A percentile compares a stretch with the other conserved stretches of the same genome.
Conservation (phyloP, 2,113 vertebrate species). For the Dissostichus mawsoni region DNA sequence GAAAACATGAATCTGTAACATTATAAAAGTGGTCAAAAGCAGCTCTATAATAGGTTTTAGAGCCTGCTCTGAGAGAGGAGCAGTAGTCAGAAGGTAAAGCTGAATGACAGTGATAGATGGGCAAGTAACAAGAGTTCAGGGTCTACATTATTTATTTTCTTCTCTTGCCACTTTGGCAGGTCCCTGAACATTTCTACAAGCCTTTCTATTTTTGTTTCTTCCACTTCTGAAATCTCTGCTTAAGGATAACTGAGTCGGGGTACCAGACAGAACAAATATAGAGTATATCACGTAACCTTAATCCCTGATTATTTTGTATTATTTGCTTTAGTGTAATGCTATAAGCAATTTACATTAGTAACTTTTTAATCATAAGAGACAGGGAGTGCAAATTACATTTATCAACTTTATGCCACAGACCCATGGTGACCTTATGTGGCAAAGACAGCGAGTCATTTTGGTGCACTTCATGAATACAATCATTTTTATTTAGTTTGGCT, state of each 20-base stretch:
- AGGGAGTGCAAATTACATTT: neutral
- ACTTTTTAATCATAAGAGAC: neutral
- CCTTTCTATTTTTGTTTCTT: too few species aligned
- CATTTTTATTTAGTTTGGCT: conserved; percentile 28
- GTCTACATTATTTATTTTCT: too few species aligned
- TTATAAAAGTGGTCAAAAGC: neutral
- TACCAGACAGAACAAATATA: too few species aligned
- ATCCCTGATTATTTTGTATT: too few species aligned
- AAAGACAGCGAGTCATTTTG: neutral
- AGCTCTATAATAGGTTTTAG: neutral
- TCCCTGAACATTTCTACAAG: too few species aligned
- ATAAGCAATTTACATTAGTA: neutral
- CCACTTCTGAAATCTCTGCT: too few species aligned
- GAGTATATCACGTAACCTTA: too few species aligned
- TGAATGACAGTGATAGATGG: neutral
- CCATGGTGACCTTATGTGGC: conserved; percentile 6
- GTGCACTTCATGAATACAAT: conserved; percentile 10
- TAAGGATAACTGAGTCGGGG: too few species aligned
- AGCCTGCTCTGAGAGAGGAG: neutral
- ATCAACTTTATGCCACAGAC: neutral
- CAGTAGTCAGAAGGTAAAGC: neutral
- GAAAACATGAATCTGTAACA: neutral
- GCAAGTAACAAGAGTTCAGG: neutral
- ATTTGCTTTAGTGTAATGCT: neutral
- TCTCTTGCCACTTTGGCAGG: too few species aligned